Base-by-base conservation (phyloP, 1,140 invertebrate genomes). In the Mercenaria mercenaria region DNA sequence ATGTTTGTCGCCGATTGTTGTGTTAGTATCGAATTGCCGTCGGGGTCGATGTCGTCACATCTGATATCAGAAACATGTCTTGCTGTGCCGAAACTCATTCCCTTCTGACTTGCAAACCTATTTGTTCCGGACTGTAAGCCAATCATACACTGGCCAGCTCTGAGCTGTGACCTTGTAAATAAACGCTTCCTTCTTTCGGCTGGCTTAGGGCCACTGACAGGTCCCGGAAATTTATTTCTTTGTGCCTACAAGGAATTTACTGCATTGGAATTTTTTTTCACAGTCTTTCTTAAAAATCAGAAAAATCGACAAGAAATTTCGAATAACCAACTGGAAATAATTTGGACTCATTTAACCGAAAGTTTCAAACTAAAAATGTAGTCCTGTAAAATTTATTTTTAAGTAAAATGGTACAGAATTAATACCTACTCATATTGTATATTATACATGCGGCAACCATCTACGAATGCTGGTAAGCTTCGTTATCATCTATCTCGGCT, bases 1-100 rank as follows among this genome's bases (percentile, higher is more conserved):
- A 99, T 99, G 97, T 99, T 99, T 92, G 98, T 98, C 76, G 98
- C 99, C 93, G 99, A 98, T 95, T 99, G 98, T 43, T 99, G 96
- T 84, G 98, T 98, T 93, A 99, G 99, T 77, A 99, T 97, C 37
- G 97, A 97, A 93, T 99, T 98, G 1, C 98, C 98, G 18, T 94
- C 93, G 39, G 92, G 92, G 56, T 81, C 77, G 50, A 93, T 92
- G 43, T 94, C 91, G 64, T 96, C 95, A n/a, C 92, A 92, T 37
- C 91, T 88, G 56, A 95, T 95, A 77, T 96, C 95, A 59, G 95
- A 93, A 79, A 95, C 93, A 72, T 96, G 95, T n/a, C 95, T 88
- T 0, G 91, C 91, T n/a, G 93, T 91, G 0, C 95, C 95, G 59
- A 95, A 94, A 43, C 67, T 84, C 95, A 95, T 96, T 3, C 95